phyloP scores from a whole-genome alignment of 92 coral and sea anemone species.

The Anthopleura xanthogrammica region DNA sequence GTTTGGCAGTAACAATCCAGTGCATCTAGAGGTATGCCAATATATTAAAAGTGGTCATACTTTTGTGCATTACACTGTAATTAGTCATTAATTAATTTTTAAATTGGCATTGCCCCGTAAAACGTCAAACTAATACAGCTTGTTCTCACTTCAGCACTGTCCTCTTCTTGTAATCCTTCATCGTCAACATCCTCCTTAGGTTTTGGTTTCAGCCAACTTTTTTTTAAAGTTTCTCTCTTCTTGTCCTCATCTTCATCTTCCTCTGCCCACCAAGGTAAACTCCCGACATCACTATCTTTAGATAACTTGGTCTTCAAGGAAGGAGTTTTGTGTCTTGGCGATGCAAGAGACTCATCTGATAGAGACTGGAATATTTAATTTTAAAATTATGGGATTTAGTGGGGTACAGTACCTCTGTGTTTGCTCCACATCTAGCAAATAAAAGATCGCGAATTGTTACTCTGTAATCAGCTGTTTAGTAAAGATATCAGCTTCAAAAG shows the following conservation, averaged over 20 bases:
- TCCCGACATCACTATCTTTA: neutral
- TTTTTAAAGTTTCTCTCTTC: slow-evolving; percentile 49
- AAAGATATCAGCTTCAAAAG: too few species aligned
- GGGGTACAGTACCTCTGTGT: too few species aligned
- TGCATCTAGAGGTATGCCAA: too few species aligned
- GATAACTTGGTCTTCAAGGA: slow-evolving; percentile 44
- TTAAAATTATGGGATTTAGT: neutral
- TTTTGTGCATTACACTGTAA: too few species aligned
- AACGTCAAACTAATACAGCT: neutral
- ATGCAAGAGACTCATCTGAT: slow-evolving; percentile 90
- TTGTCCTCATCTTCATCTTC: slow-evolving; percentile 62
- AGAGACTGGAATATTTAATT: slow-evolving; percentile 57
- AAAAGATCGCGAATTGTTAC: too few species aligned
- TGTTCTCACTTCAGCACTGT: neutral
- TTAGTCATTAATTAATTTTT: too few species aligned
- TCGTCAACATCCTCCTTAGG: slow-evolving; percentile 28
- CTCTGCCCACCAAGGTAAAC: slow-evolving; percentile 85
- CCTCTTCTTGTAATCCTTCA: slow-evolving; percentile 3
- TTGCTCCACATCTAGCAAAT: too few species aligned
- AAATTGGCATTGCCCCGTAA: too few species aligned
- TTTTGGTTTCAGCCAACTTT: slow-evolving; percentile 77
- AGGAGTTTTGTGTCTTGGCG: slow-evolving; percentile 81
- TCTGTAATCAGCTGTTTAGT: too few species aligned
- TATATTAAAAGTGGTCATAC: too few species aligned
- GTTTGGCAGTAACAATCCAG: too few species aligned